Conservation (phyloP, 2,797 vertebrate species). For the Rhinatrema bivittatum region DNA sequence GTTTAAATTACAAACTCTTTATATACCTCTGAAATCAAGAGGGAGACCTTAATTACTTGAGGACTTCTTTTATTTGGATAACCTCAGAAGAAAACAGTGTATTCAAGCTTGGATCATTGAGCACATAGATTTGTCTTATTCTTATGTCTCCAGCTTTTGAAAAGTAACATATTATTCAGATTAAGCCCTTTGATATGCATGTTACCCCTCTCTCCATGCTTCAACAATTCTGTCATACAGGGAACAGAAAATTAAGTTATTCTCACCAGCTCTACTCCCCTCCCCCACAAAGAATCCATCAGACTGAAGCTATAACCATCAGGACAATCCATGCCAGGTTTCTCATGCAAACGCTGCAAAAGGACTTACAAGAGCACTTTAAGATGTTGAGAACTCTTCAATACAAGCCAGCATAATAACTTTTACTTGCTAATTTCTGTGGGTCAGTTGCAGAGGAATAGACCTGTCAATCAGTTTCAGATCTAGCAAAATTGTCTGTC, state of each 20-base stretch:
- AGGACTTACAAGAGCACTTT: conserved; percentile 92
- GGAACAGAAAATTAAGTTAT: conserved; percentile 91
- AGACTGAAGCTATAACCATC: conserved; percentile 87
- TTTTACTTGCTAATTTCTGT: conserved; percentile 93
- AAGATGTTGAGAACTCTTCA: conserved; percentile 83
- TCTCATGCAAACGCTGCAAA: conserved; percentile 91
- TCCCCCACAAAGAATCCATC: conserved; percentile 88
- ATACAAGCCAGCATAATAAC: conserved; percentile 86
- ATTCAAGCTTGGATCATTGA: conserved; percentile 16
- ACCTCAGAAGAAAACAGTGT: conserved; percentile 18
- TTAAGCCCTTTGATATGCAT: conserved; percentile 59
- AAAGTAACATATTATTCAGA: conserved; percentile 56
- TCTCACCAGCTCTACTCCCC: conserved; percentile 80
- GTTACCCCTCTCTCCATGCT: conserved; percentile 61
- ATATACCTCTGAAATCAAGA: too few species aligned
- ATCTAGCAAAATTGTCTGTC: conserved; percentile 96
- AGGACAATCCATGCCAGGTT: conserved; percentile 86
- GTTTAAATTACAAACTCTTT: too few species aligned
- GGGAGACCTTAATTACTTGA: conserved; percentile 28
- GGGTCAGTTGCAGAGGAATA: conserved; percentile 92
- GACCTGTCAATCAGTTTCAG: conserved; percentile 94
- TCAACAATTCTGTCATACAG: conserved; percentile 76
- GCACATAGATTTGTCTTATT: conserved; percentile 38
- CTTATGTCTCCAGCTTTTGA: conserved; percentile 41
- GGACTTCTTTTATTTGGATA: conserved; percentile 19